Evolutionary conservation across 2,113 vertebrate genomes (phyloP).

Genomic region (Neopipo cinnamomea): DNA sequence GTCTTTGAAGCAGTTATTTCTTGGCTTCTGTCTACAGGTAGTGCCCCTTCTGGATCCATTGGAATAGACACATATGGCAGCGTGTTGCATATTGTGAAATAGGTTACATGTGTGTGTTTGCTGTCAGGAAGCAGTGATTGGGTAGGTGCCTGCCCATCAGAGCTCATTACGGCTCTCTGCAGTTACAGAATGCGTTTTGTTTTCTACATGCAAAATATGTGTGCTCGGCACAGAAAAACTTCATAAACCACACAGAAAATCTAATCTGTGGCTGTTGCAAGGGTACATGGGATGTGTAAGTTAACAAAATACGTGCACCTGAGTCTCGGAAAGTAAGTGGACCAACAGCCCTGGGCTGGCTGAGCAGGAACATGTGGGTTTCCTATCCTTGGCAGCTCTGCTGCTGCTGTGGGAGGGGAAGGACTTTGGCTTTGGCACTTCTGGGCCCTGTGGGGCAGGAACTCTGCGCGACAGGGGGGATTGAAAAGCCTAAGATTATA

Average conservation of each 20-base stretch:
- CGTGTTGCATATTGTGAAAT: background rate
- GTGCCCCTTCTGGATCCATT: background rate
- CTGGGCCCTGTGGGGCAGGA: background rate
- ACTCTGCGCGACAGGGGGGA: background rate
- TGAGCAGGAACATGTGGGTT: accelerated
- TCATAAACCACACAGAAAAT: background rate
- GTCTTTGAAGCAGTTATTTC: background rate
- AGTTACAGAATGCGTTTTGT: background rate
- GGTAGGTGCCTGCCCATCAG: background rate
- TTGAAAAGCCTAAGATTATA: accelerated
- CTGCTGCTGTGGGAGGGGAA: background rate
- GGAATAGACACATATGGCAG: background rate
- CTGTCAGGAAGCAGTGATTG: background rate
- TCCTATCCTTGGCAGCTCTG: background rate
- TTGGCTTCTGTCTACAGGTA: background rate
- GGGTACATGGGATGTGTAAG: background rate
- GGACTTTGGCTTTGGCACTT: background rate
- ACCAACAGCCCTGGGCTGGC: background rate
- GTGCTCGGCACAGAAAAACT: background rate
- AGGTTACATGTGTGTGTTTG: background rate
- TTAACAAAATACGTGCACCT: background rate
- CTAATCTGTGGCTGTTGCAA: background rate
- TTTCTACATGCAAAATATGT: background rate
- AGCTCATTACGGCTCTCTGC: background rate
- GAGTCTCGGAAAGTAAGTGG: accelerated